Conservation (phyloP, 2,888 invertebrate genomes). For the Machimus atricapillus region DNA sequence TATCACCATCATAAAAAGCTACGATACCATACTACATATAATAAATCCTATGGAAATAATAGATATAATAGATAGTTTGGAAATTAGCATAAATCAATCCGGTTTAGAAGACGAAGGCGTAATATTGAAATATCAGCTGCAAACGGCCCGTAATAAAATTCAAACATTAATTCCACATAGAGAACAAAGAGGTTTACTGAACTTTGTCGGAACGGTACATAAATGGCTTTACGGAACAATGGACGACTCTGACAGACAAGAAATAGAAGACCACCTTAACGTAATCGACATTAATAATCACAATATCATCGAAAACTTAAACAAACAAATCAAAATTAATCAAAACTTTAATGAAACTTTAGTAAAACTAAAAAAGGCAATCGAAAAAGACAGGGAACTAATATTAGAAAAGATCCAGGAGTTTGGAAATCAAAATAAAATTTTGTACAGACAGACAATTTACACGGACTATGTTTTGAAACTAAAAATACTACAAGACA, state of each 20-base stretch:
- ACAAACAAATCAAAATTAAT: not conserved
- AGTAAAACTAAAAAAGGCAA: not conserved
- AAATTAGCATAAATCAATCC: too few species aligned
- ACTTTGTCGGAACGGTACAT: too few species aligned
- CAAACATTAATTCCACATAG: too few species aligned
- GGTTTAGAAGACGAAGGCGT: too few species aligned
- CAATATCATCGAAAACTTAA: conserved; percentile 13
- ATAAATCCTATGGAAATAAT: not conserved
- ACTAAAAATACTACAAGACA: conserved; percentile 36
- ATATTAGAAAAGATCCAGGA: not conserved
- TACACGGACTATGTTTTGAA: not conserved
- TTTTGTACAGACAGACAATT: not conserved
- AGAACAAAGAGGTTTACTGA: too few species aligned
- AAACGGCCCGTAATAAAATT: too few species aligned
- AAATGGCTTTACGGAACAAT: too few species aligned
- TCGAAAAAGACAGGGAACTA: not conserved
- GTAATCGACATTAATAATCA: not conserved
- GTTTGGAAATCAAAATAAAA: not conserved
- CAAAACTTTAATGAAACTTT: not conserved
- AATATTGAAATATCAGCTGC: too few species aligned
- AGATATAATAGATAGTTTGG: too few species aligned
- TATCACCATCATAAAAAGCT: not conserved
- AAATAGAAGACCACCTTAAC: too few species aligned
- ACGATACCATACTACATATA: not conserved
- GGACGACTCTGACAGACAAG: too few species aligned